Evolutionary conservation across 2,797 vertebrate genomes (phyloP).

Genomic region (Atherinosoma microstoma): DNA sequence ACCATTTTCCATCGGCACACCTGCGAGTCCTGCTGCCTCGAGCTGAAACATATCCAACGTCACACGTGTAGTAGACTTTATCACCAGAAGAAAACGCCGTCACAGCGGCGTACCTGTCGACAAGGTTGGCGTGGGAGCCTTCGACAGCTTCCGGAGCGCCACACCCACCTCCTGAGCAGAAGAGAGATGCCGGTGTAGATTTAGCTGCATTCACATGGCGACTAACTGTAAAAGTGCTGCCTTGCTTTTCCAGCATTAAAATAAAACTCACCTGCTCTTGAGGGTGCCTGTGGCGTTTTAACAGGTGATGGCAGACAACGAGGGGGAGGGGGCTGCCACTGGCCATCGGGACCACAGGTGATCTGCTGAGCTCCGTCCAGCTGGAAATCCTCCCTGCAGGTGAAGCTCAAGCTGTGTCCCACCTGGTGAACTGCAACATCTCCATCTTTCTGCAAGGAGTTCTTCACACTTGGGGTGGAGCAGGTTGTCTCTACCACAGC

Average conservation of each 20-base stretch:
- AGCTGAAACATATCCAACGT: slow-evolving; percentile 41
- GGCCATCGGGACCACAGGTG: slow-evolving; percentile 53
- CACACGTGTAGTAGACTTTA: slow-evolving; percentile 63
- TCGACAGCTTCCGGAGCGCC: slow-evolving; percentile 3
- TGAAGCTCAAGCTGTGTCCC: slow-evolving; percentile 44
- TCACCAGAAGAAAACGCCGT: slow-evolving; percentile 39
- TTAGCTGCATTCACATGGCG: background rate
- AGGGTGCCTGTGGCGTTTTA: fast-evolving
- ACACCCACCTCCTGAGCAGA: slow-evolving; percentile 55
- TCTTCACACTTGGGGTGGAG: slow-evolving; percentile 45
- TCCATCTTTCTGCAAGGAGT: slow-evolving; percentile 27
- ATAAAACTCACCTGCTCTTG: slow-evolving; percentile 12
- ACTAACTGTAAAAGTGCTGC: too few species aligned
- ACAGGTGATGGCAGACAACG: slow-evolving; percentile 34
- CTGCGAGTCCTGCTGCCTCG: slow-evolving; percentile 44
- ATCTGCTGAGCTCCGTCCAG: slow-evolving; percentile 43
- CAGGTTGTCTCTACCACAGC: slow-evolving; percentile 34
- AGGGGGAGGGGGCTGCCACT: slow-evolving; percentile 64
- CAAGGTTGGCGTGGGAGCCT: slow-evolving; percentile 29
- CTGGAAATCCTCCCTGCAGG: slow-evolving; percentile 60
- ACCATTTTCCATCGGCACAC: slow-evolving; percentile 72
- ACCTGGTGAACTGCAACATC: background rate
- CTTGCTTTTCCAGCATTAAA: background rate
- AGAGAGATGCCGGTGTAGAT: background rate
- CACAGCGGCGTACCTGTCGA: slow-evolving; percentile 13